Conservation (phyloP, 2,113 vertebrate species). For the Plestiodon gilberti region DNA sequence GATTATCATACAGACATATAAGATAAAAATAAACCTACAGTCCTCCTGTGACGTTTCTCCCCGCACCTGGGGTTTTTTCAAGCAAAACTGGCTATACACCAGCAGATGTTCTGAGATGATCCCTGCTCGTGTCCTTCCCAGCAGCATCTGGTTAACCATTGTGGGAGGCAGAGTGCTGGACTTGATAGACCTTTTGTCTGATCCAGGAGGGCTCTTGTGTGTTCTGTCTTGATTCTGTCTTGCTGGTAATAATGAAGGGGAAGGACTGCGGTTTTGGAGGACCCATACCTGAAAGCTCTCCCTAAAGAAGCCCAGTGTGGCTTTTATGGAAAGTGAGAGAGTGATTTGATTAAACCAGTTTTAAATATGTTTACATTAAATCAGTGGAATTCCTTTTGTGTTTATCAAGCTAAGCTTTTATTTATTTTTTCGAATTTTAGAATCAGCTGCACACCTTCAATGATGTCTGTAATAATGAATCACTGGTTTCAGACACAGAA, state of each 20-base stretch:
- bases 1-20: too few species aligned
- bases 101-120: too few species aligned
- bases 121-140: too few species aligned
- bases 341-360: neutral
- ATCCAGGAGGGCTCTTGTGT: too few species aligned
- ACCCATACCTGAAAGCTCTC: neutral
- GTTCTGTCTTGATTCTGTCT: too few species aligned
- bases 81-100: too few species aligned
- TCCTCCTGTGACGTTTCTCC: too few species aligned
- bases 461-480: constrained; percentile 99
- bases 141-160: too few species aligned
- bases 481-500: constrained; percentile 98
- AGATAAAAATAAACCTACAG: too few species aligned
- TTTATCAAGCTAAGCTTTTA: constrained; percentile 39
- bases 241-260: neutral
- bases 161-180: too few species aligned
- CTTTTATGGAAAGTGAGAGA: neutral
- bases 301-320: neutral
- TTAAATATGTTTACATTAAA: neutral
- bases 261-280: neutral
- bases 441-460: constrained; percentile 99
- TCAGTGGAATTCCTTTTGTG: neutral
- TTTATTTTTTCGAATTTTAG: constrained; percentile 74
- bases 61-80: too few species aligned
- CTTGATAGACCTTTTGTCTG: too few species aligned